Conservation (phyloP, 2,888 invertebrate genomes). For the Platypus cylindrus region DNA sequence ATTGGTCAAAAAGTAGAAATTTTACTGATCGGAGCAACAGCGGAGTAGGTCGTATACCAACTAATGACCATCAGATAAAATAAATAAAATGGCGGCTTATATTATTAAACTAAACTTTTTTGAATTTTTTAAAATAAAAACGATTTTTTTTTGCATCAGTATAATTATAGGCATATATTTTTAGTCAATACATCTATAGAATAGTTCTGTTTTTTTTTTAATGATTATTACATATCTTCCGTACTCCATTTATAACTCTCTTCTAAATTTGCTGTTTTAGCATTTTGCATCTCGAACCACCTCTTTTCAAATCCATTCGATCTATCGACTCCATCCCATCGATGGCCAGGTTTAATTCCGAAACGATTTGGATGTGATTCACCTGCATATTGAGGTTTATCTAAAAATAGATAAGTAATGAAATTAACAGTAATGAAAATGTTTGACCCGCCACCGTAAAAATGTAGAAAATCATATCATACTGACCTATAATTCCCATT, state of each 20-base stretch:
- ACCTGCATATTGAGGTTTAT: conserved; percentile 67
- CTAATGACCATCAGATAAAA: too few species aligned
- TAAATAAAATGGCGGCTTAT: too few species aligned
- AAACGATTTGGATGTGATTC: conserved; percentile 85
- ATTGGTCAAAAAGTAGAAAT: too few species aligned
- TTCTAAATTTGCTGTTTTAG: conserved; percentile 61
- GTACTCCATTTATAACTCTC: conserved; percentile 91
- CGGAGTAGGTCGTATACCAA: too few species aligned
- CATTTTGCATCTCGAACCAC: conserved; percentile 67
- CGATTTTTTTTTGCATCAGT: too few species aligned
- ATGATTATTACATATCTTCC: conserved; percentile 74
- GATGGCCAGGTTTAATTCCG: conserved; percentile 81
- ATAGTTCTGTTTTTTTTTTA: too few species aligned
- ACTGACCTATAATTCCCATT: conserved; percentile 37
- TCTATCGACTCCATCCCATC: conserved; percentile 98
- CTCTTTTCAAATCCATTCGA: conserved; percentile 93
- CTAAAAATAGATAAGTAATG: conserved; percentile 27
- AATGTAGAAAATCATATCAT: conserved; percentile 5
- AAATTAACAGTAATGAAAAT: conserved; percentile 1
- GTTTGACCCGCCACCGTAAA: too few species aligned
- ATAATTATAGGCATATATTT: too few species aligned
- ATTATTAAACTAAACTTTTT: too few species aligned
- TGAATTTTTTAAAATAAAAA: too few species aligned
- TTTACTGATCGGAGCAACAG: too few species aligned
- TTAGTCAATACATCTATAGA: too few species aligned